Percentiles rank a stretch among this genome's conserved stretches.
phyloP scores from a whole-genome alignment of 1,140 invertebrate genomes.

The Bicyclus anynana region DNA sequence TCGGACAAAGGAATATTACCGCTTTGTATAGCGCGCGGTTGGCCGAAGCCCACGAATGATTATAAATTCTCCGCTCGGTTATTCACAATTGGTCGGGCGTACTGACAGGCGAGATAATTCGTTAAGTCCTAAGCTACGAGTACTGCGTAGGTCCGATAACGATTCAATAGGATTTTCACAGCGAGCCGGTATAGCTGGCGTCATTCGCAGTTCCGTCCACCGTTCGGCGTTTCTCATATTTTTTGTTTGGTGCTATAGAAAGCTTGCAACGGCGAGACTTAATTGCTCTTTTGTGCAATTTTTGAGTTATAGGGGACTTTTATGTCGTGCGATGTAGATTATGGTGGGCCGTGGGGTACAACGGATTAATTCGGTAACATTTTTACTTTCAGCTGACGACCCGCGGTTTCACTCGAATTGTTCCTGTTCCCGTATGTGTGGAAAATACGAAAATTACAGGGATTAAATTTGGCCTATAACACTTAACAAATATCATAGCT shows the following conservation, averaged over 20 bases:
- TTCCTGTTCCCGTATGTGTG: no score
- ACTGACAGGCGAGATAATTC: slow-evolving; percentile 55
- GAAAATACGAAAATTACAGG: no score
- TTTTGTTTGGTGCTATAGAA: background rate
- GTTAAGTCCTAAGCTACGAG: slow-evolving; percentile 56
- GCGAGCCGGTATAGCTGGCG: slow-evolving; percentile 7
- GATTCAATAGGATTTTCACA: slow-evolving; percentile 41
- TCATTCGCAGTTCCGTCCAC: slow-evolving; percentile 1
- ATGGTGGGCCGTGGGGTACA: no score
- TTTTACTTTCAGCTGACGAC: no score
- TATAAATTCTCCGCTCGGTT: slow-evolving; percentile 57
- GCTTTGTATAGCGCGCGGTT: slow-evolving; percentile 7
- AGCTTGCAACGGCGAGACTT: no score
- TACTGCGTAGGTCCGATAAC: slow-evolving; percentile 54
- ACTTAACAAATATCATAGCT: no score
- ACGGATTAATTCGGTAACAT: no score
- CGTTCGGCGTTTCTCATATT: background rate
- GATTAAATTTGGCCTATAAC: no score
- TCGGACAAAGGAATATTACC: slow-evolving; percentile 10
- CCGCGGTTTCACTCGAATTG: no score
- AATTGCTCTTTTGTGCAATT: no score
- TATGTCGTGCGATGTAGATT: no score
- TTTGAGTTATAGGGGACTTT: no score
- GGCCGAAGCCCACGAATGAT: slow-evolving; percentile 22
- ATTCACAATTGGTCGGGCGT: slow-evolving; percentile 58